Conservation (phyloP, 2,888 invertebrate genomes). For the Drosophila parthenogenetica region DNA sequence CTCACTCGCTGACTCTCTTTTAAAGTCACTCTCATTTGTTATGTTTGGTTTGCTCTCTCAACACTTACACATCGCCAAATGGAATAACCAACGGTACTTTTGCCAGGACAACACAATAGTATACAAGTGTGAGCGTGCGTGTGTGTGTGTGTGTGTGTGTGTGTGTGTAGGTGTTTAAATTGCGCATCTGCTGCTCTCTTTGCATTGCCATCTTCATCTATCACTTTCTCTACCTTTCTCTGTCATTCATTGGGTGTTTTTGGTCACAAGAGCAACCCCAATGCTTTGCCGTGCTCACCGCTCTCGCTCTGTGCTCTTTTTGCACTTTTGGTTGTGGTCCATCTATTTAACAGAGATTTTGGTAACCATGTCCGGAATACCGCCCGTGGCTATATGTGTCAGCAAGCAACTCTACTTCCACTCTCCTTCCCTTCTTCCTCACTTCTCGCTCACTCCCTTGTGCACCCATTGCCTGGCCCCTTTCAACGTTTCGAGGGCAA, state of each 20-base stretch:
- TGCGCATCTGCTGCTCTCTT: slow-evolving; percentile 46
- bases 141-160: slow-evolving; percentile 2
- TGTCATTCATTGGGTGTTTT: slow-evolving; percentile 14
- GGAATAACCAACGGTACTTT: slow-evolving; percentile 40
- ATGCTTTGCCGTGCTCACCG: slow-evolving; percentile 5
- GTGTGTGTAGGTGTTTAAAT: slow-evolving; percentile 25
- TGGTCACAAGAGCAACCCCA: slow-evolving; percentile 13
- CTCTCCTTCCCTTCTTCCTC: neutral
- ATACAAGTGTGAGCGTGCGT: neutral
- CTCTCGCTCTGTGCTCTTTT: slow-evolving; percentile 25
- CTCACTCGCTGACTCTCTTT: slow-evolving; percentile 34
- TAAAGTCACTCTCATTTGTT: slow-evolving; percentile 46
- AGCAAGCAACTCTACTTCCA: slow-evolving; percentile 33
- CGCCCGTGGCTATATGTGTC: slow-evolving; percentile 66
- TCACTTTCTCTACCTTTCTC: slow-evolving; percentile 33
- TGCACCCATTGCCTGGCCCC: slow-evolving; percentile 12
- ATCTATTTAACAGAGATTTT: slow-evolving; percentile 48
- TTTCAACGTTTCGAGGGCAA: slow-evolving; percentile 17
- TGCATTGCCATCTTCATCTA: slow-evolving; percentile 28
- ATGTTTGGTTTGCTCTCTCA: slow-evolving; percentile 54
- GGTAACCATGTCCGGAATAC: slow-evolving; percentile 66
- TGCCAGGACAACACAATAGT: slow-evolving; percentile 42
- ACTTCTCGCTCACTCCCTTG: neutral
- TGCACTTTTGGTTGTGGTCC: slow-evolving; percentile 8
- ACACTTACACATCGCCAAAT: slow-evolving; percentile 9